These are phyloP conservation scores for Pantelozetes paolii DNA, from an alignment of 2,888 invertebrate genomes.

Conservation along the genomic window DNA sequence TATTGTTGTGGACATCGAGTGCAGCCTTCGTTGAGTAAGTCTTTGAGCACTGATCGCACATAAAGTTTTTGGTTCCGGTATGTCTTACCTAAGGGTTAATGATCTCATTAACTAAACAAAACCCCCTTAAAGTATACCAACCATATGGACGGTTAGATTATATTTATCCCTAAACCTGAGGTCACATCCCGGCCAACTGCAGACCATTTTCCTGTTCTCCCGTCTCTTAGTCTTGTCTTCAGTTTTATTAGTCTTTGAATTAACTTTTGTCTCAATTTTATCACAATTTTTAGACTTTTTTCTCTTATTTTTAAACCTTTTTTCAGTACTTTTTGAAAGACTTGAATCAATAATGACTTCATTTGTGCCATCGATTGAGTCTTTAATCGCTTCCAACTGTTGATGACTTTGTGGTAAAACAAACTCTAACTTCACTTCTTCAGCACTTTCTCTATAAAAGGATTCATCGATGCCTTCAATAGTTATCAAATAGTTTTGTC, in stretches of 20 bases:
- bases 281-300: neutral
- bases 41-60: neutral
- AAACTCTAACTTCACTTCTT: neutral
- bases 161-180: neutral
- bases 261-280: neutral
- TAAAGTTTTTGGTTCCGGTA: neutral
- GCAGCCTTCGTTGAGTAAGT: slow-evolving; percentile 11
- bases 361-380: too few species aligned
- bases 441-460: neutral
- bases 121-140: neutral
- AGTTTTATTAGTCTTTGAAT: neutral
- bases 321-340: neutral
- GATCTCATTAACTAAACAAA: too few species aligned
- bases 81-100: neutral
- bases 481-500: neutral
- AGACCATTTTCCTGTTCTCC: neutral
- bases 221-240: neutral
- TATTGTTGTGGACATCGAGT: neutral
- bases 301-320: neutral
- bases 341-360: neutral
- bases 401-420: slow-evolving; percentile 12
- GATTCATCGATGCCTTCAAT: neutral
- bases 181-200: slow-evolving; percentile 7
- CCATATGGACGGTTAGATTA: neutral
- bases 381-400: too few species aligned